phyloP scores from a whole-genome alignment of 2,113 vertebrate genomes.

The Enhydra lutris region DNA sequence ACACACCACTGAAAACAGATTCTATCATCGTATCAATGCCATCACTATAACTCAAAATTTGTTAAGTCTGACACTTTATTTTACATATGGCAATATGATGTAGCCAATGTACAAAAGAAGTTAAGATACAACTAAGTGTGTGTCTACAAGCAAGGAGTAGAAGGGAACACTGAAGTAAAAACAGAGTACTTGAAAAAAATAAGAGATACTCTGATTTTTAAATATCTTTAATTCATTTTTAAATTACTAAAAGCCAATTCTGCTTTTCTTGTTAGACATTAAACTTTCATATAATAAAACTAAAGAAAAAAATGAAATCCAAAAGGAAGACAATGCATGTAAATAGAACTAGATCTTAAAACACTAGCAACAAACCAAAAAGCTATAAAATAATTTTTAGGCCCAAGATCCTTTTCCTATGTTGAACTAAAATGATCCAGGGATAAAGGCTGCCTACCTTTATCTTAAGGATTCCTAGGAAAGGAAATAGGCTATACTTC shows the following conservation, averaged over 20 bases:
- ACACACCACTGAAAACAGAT: neutral
- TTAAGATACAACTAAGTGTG: neutral
- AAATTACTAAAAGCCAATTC: conserved; percentile 26
- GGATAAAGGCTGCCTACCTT: neutral
- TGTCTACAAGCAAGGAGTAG: neutral
- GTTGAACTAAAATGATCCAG: neutral
- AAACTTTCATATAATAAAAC: conserved; percentile 6
- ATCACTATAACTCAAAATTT: neutral
- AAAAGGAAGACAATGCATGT: neutral
- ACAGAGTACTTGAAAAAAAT: neutral
- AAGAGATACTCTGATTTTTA: neutral
- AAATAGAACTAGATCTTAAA: conserved; percentile 14
- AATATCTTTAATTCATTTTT: conserved; percentile 8
- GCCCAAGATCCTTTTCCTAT: neutral
- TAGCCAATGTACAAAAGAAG: neutral
- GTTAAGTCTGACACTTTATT: neutral
- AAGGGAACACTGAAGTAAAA: neutral
- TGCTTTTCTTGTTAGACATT: conserved; percentile 7
- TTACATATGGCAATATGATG: neutral
- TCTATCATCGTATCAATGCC: neutral
- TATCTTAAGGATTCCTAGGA: conserved; percentile 27
- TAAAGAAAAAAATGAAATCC: conserved; percentile 44
- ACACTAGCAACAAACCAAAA: conserved; percentile 19
- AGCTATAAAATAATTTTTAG: neutral
- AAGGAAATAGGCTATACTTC: neutral